Evolutionary conservation across 2,888 invertebrate genomes (phyloP), one percentile per base, ranked within the genome.

Genomic region (Syrphus vitripennis): DNA sequence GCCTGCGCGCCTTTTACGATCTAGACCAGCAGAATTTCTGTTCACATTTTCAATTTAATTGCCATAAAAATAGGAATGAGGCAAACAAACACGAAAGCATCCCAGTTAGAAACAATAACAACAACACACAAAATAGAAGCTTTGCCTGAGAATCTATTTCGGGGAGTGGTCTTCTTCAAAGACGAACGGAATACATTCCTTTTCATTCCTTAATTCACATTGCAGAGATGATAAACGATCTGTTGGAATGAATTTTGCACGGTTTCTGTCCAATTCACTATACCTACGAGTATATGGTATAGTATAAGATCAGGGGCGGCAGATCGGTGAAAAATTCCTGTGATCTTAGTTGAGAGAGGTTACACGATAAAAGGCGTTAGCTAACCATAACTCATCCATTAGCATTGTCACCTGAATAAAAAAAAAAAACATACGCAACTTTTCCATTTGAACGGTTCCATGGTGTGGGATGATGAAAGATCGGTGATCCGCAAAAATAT

Each of bases 351-450:
- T 24, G 67, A 29, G 57, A 75, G 42, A 19, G 48, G 63, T 29
- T 74, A 59, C 45, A 71, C 45, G 80, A 71, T 65, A 63, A 77
- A 61, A 84, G 84, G 84, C 84, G 84, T 84, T 84, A 72, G 84
- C 81, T 53, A 72, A 81, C 81, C 67, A 84, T 84, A 84, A 84
- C 76, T 84, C 84, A 84, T 84, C 76, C 84, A 84, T 81, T 84
- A 77, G 81, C 45, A 84, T 69, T 84, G 84, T 84, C 84, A 84
- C 81, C 84, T 77, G 37, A 53, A 67, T 19, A 21, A 7, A 29
- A 29, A 55, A n/a, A 16, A 34, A n/a, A 42, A 50, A 50, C 26
- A 82, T 69, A 75, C 70, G 40, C 50, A 65, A 79, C 79, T 70
- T 83, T 69, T 78, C 78, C 78, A 83, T 53, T 65, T 75, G 37